Base-by-base conservation (phyloP, 2,888 invertebrate genomes). In the Chymomyza caudatula region DNA sequence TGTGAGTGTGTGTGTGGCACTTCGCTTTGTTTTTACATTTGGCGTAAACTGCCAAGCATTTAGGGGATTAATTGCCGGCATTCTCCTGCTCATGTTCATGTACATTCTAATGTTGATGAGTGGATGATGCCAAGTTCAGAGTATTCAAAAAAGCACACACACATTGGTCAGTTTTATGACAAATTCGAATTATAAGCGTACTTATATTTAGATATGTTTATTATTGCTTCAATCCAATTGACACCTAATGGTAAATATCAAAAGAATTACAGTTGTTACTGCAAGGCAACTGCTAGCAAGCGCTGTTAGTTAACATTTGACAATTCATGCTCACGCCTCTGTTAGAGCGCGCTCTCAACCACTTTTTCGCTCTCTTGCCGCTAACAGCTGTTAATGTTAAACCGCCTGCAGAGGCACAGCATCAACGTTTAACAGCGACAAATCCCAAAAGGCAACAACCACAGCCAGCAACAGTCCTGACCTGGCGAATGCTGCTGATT, bases 31-130 rank as follows among this genome's bases (percentile, higher is more conserved):
- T 37, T 59, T 54, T 55, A 23, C 63, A 71, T 56, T n/a, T 49
- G 52, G 56, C 62, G 63, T 55, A 58, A 70, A 68, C 71, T 67
- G 64, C 42, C 58, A 43, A 44, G 17, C 64, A 63, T 68, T 67
- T 63, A 60, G 51, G 57, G 65, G 54, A 67, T 76, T 71, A 69
- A 68, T 78, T 73, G 56, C 54, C 56, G 43, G 55, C 55, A 55
- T 11, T 2, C 44, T 55, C 55, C 58, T 59, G 58, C 11, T 11
- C 11, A 37, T n/a, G n/a, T n/a, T n/a, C 29, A 11, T 8, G 11
- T 37, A 37, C 11, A 11, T 11, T 29, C 29, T 29, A 29, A 59
- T 59, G 44, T 44, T 53, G 20, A 54, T 52, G 51, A 43, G 29
- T 3, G n/a, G 29, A 37, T 37, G 11, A 37, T 37, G 29, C 11